Evolutionary conservation across 2,888 invertebrate genomes (phyloP).

Genomic region (Pocota personata): DNA sequence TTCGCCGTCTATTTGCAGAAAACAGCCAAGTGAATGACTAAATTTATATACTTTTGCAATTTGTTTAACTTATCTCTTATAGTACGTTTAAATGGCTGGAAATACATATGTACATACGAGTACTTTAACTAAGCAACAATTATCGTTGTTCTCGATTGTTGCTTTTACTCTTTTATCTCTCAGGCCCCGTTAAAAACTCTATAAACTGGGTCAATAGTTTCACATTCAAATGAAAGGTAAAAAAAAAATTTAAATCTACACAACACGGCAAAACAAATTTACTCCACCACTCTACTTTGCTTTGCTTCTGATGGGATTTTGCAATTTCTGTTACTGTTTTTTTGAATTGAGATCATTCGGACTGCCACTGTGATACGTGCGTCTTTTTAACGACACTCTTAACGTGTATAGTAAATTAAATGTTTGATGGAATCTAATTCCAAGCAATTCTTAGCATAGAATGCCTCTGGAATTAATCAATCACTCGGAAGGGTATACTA

Average conservation of each 20-base stretch:
- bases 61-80: constrained; percentile 20
- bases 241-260: neutral
- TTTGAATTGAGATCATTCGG: constrained; percentile 26
- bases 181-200: constrained; percentile 13
- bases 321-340: constrained; percentile 7
- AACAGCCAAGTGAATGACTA: constrained; percentile 37
- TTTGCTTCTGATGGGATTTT: constrained; percentile 4
- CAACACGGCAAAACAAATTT: neutral
- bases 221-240: constrained; percentile 31
- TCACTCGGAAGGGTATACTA: neutral
- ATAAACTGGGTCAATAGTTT: constrained; percentile 39
- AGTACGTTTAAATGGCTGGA: neutral
- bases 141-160: constrained; percentile 20
- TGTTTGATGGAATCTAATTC: neutral
- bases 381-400: neutral
- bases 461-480: neutral
- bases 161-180: constrained; percentile 13
- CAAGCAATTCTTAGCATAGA: neutral
- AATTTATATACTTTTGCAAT: neutral
- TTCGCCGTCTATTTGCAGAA: constrained; percentile 19
- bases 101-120: neutral
- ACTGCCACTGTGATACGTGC: neutral
- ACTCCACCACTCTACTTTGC: neutral
- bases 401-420: neutral
- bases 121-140: constrained; percentile 4